Evolutionary conservation across 2,888 invertebrate genomes (phyloP).

Genomic region (Eupithecia pulchellata): DNA sequence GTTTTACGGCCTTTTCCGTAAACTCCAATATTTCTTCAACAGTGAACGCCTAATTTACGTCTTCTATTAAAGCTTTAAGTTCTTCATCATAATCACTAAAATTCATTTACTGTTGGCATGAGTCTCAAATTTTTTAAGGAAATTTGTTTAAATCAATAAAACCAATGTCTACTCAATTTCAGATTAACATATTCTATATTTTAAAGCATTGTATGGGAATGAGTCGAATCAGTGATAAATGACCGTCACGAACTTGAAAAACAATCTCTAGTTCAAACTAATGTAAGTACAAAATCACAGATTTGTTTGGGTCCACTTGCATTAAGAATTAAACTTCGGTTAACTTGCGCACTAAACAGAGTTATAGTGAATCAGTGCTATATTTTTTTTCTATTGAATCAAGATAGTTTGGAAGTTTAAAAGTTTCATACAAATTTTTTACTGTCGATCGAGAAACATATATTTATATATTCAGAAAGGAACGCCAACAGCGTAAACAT

Average conservation of each 20-base stretch:
- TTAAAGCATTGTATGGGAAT: conserved; percentile 15
- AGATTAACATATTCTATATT: conserved; percentile 23
- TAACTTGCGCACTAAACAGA: not conserved
- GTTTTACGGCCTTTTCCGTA: not conserved
- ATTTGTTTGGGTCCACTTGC: conserved; percentile 25
- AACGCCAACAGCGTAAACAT: too few relatives aligned
- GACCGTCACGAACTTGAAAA: conserved; percentile 24
- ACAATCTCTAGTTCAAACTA: conserved; percentile 24
- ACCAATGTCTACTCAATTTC: not conserved
- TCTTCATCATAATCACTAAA: not conserved
- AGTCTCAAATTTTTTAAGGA: not conserved
- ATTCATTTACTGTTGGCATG: not conserved
- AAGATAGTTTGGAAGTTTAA: not conserved
- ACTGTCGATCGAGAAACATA: not conserved
- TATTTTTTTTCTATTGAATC: not conserved
- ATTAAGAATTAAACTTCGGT: not conserved
- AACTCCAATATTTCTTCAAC: not conserved
- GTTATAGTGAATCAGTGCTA: not conserved
- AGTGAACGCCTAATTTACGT: not conserved
- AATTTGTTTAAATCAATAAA: conserved; percentile 3
- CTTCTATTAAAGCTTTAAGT: not conserved
- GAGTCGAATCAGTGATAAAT: conserved; percentile 26
- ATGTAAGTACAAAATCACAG: conserved; percentile 38
- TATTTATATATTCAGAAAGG: too few relatives aligned
- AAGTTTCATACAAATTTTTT: not conserved